These are phyloP conservation scores for Myripristis murdjan DNA, from an alignment of 2,797 vertebrate species.

Conservation along the genomic window DNA sequence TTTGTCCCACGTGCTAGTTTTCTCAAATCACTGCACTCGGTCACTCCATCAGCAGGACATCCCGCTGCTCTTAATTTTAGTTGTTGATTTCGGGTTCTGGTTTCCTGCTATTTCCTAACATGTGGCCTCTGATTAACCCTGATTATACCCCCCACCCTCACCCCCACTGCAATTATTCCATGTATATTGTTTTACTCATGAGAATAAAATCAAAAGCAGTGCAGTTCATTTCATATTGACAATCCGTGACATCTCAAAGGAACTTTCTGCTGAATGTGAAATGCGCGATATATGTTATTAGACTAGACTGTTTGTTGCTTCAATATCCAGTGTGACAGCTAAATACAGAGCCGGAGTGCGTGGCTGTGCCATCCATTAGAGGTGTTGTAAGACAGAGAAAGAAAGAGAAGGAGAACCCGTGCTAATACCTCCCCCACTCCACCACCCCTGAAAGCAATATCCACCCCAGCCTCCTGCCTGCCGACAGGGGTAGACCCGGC, in stretches of 20 bases:
- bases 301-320: slow-evolving; percentile 15
- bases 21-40: slow-evolving; percentile 12
- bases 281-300: slow-evolving; percentile 17
- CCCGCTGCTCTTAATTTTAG: slow-evolving; percentile 35
- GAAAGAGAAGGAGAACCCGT: neutral
- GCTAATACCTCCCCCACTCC: neutral
- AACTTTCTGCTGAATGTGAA: slow-evolving; percentile 14
- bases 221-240: slow-evolving; percentile 19
- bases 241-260: slow-evolving; percentile 15
- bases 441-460: slow-evolving; percentile 2
- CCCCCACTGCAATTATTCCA: slow-evolving; percentile 30
- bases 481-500: slow-evolving; percentile 33
- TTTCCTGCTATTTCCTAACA: too few species aligned
- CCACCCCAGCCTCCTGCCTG: slow-evolving; percentile 20
- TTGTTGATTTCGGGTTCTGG: slow-evolving; percentile 31
- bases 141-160: slow-evolving; percentile 58
- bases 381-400: neutral
- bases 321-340: neutral
- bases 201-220: slow-evolving; percentile 12
- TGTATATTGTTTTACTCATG: slow-evolving; percentile 6
- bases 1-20: neutral
- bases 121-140: slow-evolving; percentile 34
- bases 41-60: slow-evolving; percentile 2
- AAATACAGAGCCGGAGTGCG: neutral
- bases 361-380: neutral